Percentiles rank a stretch among this genome's conserved stretches.
These are phyloP conservation scores for Rhopalosiphum maidis DNA, from an alignment of 1,140 invertebrate genomes.

Conservation along the genomic window DNA sequence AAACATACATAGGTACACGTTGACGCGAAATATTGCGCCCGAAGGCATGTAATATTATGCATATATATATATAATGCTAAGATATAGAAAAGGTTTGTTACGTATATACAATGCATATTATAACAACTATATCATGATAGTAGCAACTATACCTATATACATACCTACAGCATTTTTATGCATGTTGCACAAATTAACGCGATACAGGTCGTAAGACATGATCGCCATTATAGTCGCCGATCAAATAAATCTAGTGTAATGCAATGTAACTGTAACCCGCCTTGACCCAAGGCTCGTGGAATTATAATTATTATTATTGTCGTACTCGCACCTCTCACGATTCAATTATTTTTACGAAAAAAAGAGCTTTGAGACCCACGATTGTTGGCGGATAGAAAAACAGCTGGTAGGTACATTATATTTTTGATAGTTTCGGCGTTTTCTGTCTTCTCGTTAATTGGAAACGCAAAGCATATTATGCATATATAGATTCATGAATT, in stretches of 20 bases:
- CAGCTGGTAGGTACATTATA: not conserved
- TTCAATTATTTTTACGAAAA: slow-evolving; percentile 48
- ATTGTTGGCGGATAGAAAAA: not conserved
- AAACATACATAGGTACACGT: not conserved
- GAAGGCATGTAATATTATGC: not conserved
- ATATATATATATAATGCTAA: not conserved
- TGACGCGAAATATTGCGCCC: not conserved
- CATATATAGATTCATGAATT: slow-evolving; percentile 21
- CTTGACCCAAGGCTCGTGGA: slow-evolving; percentile 41
- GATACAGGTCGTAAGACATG: slow-evolving; percentile 47
- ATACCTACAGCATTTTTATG: slow-evolving; percentile 26
- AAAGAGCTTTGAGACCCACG: not conserved
- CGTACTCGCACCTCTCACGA: slow-evolving; percentile 40
- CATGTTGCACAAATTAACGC: slow-evolving; percentile 54
- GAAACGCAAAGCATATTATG: not conserved
- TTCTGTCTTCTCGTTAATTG: not conserved
- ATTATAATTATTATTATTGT: slow-evolving; percentile 51
- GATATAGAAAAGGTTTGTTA: not conserved
- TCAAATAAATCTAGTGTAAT: slow-evolving; percentile 51
- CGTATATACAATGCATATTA: not conserved
- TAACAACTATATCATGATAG: not conserved
- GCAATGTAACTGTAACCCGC: slow-evolving; percentile 52
- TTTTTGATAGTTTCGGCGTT: not conserved
- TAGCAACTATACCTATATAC: too few species aligned
- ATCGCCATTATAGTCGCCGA: slow-evolving; percentile 39